Percentiles rank a stretch among this genome's conserved stretches.
These are phyloP conservation scores for Meloidogyne chitwoodi DNA, from an alignment of 1,140 invertebrate genomes.

Conservation along the genomic window DNA sequence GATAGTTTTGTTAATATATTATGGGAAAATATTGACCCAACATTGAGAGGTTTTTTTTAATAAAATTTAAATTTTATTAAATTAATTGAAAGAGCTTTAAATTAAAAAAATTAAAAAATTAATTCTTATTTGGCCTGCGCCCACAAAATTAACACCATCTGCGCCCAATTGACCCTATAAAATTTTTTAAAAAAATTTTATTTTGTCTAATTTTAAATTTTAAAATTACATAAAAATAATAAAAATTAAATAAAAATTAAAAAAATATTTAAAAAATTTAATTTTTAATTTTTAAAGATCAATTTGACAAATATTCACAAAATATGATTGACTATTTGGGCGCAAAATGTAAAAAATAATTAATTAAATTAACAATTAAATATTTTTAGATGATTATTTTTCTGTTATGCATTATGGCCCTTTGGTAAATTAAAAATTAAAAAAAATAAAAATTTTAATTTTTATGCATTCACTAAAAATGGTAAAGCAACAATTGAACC, in stretches of 20 bases:
- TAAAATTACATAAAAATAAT: no score
- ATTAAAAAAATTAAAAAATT: no score
- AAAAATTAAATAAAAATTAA: no score
- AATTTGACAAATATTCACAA: slow-evolving; percentile 57
- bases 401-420: slow-evolving; percentile 20
- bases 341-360: slow-evolving; percentile 56
- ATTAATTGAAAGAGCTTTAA: no score
- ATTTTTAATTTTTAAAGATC: slow-evolving; percentile 32
- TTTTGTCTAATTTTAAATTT: no score
- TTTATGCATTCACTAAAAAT: slow-evolving; percentile 60
- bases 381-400: slow-evolving; percentile 18
- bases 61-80: neutral
- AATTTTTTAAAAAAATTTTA: no score
- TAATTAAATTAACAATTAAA: neutral
- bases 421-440: neutral
- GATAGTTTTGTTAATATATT: slow-evolving; percentile 60
- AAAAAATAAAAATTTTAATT: neutral
- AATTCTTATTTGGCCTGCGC: no score
- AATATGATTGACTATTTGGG: slow-evolving; percentile 56
- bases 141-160: no score
- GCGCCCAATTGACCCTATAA: no score
- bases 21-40: slow-evolving; percentile 60
- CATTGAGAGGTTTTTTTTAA: slow-evolving; percentile 37
- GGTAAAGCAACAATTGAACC: slow-evolving; percentile 61
- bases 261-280: no score